Evolutionary conservation across 2,797 vertebrate species (phyloP).

Genomic region (Anisognathus igniventris): DNA sequence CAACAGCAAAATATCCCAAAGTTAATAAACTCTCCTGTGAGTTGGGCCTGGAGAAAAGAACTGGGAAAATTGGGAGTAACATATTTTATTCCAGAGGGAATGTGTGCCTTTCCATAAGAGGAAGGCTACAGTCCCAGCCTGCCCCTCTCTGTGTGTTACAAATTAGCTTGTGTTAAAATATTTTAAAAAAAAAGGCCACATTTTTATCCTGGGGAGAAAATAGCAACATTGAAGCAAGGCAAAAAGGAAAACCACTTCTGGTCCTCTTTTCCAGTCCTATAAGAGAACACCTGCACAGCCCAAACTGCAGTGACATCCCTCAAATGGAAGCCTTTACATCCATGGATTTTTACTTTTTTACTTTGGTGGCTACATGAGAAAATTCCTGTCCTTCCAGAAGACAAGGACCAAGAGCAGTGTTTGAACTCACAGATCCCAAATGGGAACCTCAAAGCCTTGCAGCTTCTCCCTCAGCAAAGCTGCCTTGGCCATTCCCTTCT

Average conservation of each 20-base stretch:
- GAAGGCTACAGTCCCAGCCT: not conserved
- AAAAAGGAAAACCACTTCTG: not conserved
- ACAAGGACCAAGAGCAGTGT: not conserved
- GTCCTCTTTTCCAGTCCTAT: not conserved
- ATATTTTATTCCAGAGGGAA: not conserved
- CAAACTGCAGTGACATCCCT: not conserved
- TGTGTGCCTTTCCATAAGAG: not conserved
- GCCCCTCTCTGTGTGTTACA: not conserved
- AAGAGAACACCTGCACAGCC: not conserved
- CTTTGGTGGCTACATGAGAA: not conserved
- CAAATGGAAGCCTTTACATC: not conserved
- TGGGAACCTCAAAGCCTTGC: not conserved
- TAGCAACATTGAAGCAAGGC: fast-evolving
- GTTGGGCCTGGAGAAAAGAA: not conserved
- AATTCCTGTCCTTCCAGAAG: not conserved
- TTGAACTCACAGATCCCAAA: not conserved
- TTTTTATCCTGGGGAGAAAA: not conserved
- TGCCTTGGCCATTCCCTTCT: not conserved
- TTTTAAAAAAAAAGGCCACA: not conserved
- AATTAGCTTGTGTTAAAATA: not conserved
- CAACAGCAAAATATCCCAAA: not conserved
- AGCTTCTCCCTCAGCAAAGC: not conserved
- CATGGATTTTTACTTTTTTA: fast-evolving
- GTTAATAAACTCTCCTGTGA: not conserved
- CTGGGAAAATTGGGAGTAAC: not conserved